Conservation (phyloP, 2,797 vertebrate genomes). For the Leucoraja ocellata region DNA sequence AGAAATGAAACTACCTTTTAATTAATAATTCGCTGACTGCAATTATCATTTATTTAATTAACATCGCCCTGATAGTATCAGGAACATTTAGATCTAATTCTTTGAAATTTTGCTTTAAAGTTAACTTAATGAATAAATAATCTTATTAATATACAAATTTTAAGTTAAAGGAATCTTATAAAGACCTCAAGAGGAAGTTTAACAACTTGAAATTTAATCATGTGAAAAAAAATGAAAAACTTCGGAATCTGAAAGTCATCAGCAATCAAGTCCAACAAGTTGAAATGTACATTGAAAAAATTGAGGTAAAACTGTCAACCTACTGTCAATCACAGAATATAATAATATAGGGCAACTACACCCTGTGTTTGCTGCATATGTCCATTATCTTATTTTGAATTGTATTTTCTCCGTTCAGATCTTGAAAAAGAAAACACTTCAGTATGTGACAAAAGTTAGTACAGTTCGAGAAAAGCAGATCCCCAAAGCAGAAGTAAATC, state of each 20-base stretch:
- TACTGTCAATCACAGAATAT: too few relatives aligned
- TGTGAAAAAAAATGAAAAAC: constrained; percentile 70
- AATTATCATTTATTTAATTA: background rate
- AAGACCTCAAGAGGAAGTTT: constrained; percentile 79
- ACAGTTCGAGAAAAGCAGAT: constrained; percentile 52
- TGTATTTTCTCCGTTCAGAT: constrained; percentile 51
- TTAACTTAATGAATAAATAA: background rate
- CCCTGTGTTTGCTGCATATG: background rate
- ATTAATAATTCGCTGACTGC: background rate
- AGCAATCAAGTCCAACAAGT: constrained; percentile 76
- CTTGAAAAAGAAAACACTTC: constrained; percentile 68
- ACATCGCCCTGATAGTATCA: background rate
- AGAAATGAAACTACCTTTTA: background rate
- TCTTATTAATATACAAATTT: constrained; percentile 39
- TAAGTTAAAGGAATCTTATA: constrained; percentile 75
- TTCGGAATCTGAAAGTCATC: constrained; percentile 66
- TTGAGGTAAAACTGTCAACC: constrained; percentile 57
- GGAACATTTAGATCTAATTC: background rate
- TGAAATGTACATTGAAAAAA: constrained; percentile 65
- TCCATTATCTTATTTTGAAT: too few relatives aligned
- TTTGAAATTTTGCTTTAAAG: background rate
- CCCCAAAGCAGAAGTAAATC: constrained; percentile 50
- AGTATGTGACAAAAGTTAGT: constrained; percentile 56
- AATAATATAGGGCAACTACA: background rate
- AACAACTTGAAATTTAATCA: constrained; percentile 82